Percentiles rank a stretch among this genome's conserved stretches.
These are phyloP conservation scores for Bibio marci DNA, from an alignment of 2,888 invertebrate species.

Conservation along the genomic window DNA sequence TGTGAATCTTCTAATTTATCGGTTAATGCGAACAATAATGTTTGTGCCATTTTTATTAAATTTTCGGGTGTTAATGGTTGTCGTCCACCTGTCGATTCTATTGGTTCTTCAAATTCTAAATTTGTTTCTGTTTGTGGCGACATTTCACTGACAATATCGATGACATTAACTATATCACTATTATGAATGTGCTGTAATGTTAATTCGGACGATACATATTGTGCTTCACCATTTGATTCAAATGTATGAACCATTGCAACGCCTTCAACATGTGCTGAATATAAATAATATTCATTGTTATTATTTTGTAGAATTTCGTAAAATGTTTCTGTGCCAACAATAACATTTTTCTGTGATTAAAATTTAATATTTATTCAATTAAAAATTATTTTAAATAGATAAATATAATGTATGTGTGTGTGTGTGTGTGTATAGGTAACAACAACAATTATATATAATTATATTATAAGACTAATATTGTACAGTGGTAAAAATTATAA, in stretches of 20 bases:
- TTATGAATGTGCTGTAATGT: conserved; percentile 23
- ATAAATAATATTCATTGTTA: conserved; percentile 24
- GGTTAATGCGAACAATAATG: conserved; percentile 22
- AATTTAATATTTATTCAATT: no score
- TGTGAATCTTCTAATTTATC: conserved; percentile 26
- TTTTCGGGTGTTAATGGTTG: conserved; percentile 24
- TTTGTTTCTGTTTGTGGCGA: conserved; percentile 18
- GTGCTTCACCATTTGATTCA: conserved; percentile 28
- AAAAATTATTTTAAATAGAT: no score
- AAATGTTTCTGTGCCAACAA: conserved; percentile 27
- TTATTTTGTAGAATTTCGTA: conserved; percentile 23
- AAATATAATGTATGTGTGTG: no score
- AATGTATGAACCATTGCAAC: conserved; percentile 28
- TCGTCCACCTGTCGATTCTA: conserved; percentile 28
- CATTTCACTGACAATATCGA: conserved; percentile 28
- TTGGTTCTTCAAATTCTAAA: conserved; percentile 19
- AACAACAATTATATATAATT: not conserved
- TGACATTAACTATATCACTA: conserved; percentile 25
- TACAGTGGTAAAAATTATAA: no score
- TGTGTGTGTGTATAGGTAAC: not conserved
- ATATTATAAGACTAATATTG: not conserved
- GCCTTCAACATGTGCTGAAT: conserved; percentile 27
- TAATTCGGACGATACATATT: conserved; percentile 27
- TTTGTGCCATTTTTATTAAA: conserved; percentile 19
- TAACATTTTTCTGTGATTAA: conserved; percentile 21